Conservation (phyloP, 2,888 invertebrate species). For the Fissipunctia ypsillon region DNA sequence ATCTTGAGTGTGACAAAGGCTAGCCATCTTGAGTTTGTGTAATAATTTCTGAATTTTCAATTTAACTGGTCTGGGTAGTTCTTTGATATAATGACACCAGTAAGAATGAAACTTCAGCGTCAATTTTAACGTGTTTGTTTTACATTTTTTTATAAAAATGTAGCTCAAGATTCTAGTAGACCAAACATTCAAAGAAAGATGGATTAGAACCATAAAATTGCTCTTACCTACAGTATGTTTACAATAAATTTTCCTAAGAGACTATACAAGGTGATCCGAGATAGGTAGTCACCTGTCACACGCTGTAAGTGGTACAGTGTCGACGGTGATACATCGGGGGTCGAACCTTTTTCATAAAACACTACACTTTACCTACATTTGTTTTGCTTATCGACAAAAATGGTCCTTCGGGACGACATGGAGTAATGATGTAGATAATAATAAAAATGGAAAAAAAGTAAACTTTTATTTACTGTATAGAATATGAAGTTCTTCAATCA, state of each 20-base stretch:
- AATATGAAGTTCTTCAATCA: background rate
- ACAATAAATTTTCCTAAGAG: slow-evolving; percentile 9
- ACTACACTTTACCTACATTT: slow-evolving; percentile 27
- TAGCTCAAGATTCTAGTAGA: too few relatives aligned
- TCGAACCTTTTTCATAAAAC: slow-evolving; percentile 38
- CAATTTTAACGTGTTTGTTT: too few relatives aligned
- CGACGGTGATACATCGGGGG: slow-evolving; percentile 39
- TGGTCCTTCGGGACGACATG: slow-evolving; percentile 7
- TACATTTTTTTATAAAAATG: too few relatives aligned
- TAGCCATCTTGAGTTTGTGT: background rate
- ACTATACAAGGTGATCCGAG: background rate
- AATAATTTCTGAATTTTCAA: background rate
- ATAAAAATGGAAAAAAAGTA: background rate
- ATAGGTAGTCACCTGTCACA: slow-evolving; percentile 26
- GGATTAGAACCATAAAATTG: background rate
- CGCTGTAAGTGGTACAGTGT: slow-evolving; percentile 8
- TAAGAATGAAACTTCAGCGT: too few relatives aligned
- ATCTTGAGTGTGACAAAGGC: background rate
- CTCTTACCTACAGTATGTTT: background rate
- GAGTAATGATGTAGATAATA: slow-evolving; percentile 31
- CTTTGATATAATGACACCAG: too few relatives aligned
- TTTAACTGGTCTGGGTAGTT: too few relatives aligned
- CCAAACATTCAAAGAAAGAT: background rate
- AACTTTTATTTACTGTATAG: background rate
- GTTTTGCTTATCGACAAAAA: slow-evolving; percentile 30